These are phyloP conservation scores for Laterallus jamaicensis DNA, from an alignment of 2,113 vertebrate species.

Conservation along the genomic window DNA sequence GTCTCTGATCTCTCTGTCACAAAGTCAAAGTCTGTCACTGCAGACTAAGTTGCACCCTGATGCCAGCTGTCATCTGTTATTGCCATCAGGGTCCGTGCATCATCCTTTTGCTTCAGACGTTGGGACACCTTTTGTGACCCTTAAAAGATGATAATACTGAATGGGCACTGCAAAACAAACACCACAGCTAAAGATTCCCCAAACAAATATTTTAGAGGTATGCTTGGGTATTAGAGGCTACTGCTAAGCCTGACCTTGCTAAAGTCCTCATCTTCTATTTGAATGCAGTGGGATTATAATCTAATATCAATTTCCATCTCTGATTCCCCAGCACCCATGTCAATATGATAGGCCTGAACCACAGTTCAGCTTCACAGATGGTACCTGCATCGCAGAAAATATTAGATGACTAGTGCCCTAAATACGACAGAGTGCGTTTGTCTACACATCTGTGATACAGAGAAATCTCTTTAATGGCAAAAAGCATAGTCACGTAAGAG, in stretches of 20 bases:
- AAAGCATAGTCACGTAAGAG: not conserved
- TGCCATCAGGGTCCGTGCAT: not conserved
- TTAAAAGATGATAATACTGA: not conserved
- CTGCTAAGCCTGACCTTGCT: not conserved
- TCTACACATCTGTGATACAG: not conserved
- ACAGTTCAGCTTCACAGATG: conserved; percentile 41
- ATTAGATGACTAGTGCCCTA: conserved; percentile 35
- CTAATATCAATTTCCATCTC: conserved; percentile 9
- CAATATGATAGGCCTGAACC: conserved; percentile 3
- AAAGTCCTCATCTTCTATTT: not conserved
- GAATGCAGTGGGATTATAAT: not conserved
- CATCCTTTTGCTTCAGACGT: not conserved
- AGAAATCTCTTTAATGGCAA: conserved; percentile 21
- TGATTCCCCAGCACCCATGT: not conserved
- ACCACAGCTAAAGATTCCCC: not conserved
- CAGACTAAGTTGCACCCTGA: not conserved
- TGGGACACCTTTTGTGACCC: not conserved
- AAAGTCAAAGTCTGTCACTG: not conserved
- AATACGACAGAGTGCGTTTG: conserved; percentile 23
- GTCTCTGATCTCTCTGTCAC: not conserved
- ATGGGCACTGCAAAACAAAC: not conserved
- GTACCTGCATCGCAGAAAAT: conserved; percentile 29
- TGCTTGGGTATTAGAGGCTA: not conserved
- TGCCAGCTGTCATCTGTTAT: not conserved
- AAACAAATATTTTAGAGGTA: not conserved